A percentile compares a stretch with the other conserved stretches of the same genome.
Conservation (phyloP, 2,797 vertebrate species). For the Chaetophractus vellerosus region DNA sequence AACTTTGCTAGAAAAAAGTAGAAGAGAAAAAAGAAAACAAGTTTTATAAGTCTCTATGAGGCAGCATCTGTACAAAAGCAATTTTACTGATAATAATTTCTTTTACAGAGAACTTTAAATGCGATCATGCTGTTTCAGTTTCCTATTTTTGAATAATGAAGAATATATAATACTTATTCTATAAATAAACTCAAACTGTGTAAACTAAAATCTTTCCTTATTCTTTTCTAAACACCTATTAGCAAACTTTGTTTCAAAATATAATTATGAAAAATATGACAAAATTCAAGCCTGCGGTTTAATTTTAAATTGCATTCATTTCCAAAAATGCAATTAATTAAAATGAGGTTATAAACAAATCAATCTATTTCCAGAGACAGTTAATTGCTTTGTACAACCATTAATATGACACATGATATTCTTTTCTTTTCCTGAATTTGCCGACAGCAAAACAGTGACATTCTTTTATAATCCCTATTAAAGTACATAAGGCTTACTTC, state of each 20-base stretch:
- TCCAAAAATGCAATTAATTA: constrained; percentile 87
- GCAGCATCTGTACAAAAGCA: background rate
- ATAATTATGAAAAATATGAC: constrained; percentile 66
- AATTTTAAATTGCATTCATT: constrained; percentile 81
- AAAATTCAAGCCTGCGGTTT: constrained; percentile 65
- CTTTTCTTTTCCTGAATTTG: constrained; percentile 74
- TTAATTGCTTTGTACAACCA: constrained; percentile 82
- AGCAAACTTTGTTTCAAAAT: constrained; percentile 57
- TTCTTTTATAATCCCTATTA: constrained; percentile 78
- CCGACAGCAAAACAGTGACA: constrained; percentile 78
- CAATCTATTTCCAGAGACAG: constrained; percentile 82
- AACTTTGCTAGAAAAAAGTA: constrained; percentile 57
- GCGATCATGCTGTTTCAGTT: background rate
- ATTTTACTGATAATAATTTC: constrained; percentile 10
- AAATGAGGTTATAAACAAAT: constrained; percentile 84
- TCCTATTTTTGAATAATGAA: constrained; percentile 62
- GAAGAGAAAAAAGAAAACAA: constrained; percentile 56
- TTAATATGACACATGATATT: constrained; percentile 81
- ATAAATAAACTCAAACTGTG: constrained; percentile 45
- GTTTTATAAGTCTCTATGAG: constrained; percentile 32
- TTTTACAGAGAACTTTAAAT: constrained; percentile 37
- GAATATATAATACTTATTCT: constrained; percentile 17
- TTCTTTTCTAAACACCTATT: constrained; percentile 56
- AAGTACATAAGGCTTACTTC: constrained; percentile 79
- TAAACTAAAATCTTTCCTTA: constrained; percentile 30